Percentiles rank a stretch among this genome's conserved stretches.
Conservation (phyloP, 2,797 vertebrate genomes). For the Rhinatrema bivittatum region DNA sequence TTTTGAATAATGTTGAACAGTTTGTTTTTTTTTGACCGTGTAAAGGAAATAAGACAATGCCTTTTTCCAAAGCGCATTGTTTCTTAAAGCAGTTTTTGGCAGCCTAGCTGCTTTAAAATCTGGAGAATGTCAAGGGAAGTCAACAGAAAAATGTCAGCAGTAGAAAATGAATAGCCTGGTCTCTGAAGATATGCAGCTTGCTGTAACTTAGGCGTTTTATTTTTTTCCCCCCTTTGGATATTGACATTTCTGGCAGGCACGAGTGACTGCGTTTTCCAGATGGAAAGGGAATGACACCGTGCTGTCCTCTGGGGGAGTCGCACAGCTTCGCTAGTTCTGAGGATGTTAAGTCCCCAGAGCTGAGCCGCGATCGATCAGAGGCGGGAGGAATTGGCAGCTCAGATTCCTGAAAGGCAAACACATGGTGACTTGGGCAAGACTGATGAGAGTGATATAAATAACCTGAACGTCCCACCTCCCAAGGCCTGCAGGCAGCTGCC, state of each 20-base stretch:
- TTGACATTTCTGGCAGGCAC: neutral
- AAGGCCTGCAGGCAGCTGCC: conserved; percentile 10
- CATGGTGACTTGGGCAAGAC: conserved; percentile 5
- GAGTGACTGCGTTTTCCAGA: conserved; percentile 4
- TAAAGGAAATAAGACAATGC: no score
- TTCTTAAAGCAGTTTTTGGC: no score
- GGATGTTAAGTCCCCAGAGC: conserved; percentile 8
- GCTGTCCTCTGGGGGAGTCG: conserved; percentile 1
- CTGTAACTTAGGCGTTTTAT: neutral
- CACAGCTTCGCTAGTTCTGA: conserved; percentile 1
- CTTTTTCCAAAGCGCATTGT: no score
- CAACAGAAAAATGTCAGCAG: neutral
- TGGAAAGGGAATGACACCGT: neutral
- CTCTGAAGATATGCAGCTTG: neutral
- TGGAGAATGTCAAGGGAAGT: no score
- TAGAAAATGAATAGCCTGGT: neutral
- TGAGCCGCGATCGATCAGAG: conserved; percentile 11
- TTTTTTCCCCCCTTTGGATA: neutral
- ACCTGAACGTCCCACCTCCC: conserved; percentile 17
- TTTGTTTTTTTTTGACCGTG: no score
- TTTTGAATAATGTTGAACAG: no score
- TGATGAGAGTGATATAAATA: conserved; percentile 17
- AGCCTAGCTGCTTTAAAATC: no score
- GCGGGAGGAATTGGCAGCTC: conserved; percentile 10
- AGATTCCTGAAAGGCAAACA: conserved; percentile 6